Conservation (phyloP, 2,888 invertebrate genomes). For the Idaea aversata region DNA sequence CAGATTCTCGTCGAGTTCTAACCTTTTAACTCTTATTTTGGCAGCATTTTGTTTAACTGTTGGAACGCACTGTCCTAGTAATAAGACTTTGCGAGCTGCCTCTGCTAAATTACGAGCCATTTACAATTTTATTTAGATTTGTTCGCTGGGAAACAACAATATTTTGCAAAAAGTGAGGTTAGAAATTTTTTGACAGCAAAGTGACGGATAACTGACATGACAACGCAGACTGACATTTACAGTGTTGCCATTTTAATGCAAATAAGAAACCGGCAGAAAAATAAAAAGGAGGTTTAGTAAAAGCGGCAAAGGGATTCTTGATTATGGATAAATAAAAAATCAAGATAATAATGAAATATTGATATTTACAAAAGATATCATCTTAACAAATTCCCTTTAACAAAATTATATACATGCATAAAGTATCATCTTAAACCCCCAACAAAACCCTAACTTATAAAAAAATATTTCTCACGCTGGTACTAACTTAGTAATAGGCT, state of each 20-base stretch:
- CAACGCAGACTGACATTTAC: too few relatives aligned
- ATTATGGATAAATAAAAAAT: neutral
- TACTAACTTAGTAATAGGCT: conserved; percentile 88
- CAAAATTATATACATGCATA: neutral
- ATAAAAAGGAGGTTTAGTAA: too few relatives aligned
- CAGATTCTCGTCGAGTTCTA: conserved; percentile 87
- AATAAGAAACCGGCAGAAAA: neutral
- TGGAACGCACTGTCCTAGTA: conserved; percentile 90
- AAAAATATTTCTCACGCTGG: conserved; percentile 67
- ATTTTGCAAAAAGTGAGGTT: neutral
- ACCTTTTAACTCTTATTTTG: conserved; percentile 87
- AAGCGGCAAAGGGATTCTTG: too few relatives aligned
- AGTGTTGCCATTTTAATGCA: neutral
- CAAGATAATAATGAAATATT: neutral
- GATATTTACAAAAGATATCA: neutral
- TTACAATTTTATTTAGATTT: conserved; percentile 7
- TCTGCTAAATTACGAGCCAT: conserved; percentile 68
- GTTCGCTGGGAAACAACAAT: neutral
- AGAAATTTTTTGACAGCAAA: neutral
- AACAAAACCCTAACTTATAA: neutral
- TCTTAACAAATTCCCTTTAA: neutral
- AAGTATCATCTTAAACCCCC: neutral
- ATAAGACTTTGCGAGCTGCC: conserved; percentile 74
- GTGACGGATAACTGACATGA: too few relatives aligned
- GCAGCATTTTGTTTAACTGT: conserved; percentile 88